Conservation (phyloP, 1,140 invertebrate species). For the Atta texana region DNA sequence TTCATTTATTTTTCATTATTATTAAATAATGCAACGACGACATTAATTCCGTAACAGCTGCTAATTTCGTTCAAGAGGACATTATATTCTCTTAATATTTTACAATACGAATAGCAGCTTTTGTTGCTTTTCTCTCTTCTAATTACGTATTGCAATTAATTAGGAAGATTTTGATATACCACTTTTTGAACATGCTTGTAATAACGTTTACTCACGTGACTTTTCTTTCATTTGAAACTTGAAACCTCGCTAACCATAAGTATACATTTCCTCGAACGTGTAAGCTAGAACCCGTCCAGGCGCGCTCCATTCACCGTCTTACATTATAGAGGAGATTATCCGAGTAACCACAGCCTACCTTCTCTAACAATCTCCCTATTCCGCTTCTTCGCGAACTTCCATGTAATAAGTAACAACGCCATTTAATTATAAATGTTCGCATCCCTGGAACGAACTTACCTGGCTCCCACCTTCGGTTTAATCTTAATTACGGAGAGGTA, state of each 20-base stretch:
- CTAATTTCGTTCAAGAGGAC: neutral
- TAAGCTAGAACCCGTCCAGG: constrained; percentile 63
- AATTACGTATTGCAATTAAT: neutral
- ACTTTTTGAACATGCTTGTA: neutral
- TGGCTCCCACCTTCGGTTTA: constrained; percentile 72
- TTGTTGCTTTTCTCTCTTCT: neutral
- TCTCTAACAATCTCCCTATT: constrained; percentile 79
- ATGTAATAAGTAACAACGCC: constrained; percentile 82
- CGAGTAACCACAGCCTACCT: constrained; percentile 80
- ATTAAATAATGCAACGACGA: neutral
- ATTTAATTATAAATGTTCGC: constrained; percentile 83
- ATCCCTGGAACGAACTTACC: constrained; percentile 75
- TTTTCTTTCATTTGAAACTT: constrained; percentile 34
- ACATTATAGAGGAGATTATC: constrained; percentile 82
- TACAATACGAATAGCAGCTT: neutral
- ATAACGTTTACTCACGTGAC: constrained; percentile 11
- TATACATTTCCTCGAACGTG: constrained; percentile 35
- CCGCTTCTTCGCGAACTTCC: constrained; percentile 82
- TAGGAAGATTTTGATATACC: neutral
- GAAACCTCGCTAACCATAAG: constrained; percentile 42
- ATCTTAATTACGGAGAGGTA: constrained; percentile 60
- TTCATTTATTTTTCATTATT: neutral
- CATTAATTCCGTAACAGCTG: neutral
- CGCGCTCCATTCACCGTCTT: constrained; percentile 74
- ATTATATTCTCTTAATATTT: neutral